A percentile compares a stretch with the other conserved stretches of the same genome.
Conservation (phyloP, 1,140 invertebrate genomes). For the Scaptomyza graminum region DNA sequence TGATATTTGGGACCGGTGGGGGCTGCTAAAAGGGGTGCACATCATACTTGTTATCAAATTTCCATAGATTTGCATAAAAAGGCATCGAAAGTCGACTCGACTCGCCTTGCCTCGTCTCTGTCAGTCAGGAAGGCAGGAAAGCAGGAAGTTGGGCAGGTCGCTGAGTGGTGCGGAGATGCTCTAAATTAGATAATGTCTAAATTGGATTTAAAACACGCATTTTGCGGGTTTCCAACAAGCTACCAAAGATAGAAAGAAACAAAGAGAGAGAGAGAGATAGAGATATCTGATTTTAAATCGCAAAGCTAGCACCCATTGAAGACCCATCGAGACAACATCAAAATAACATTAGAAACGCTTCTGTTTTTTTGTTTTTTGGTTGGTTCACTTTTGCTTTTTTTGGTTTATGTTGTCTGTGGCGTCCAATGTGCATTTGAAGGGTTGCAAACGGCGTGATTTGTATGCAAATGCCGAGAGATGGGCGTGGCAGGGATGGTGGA, state of each 20-base stretch:
- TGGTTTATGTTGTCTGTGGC: conserved; percentile 15
- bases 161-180: conserved; percentile 62
- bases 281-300: background rate
- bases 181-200: conserved; percentile 84
- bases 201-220: conserved; percentile 84
- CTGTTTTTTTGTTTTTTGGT: conserved; percentile 27
- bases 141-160: conserved; percentile 18
- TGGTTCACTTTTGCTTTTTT: conserved; percentile 28
- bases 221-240: conserved; percentile 78
- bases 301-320: conserved; percentile 46
- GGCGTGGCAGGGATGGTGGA: background rate
- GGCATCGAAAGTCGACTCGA: conserved; percentile 36
- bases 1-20: background rate
- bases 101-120: conserved; percentile 15
- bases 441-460: conserved; percentile 70
- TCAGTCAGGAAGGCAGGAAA: conserved; percentile 3
- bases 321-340: conserved; percentile 79
- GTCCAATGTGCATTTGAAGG: conserved; percentile 65
- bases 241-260: background rate
- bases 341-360: conserved; percentile 72
- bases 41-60: conserved; percentile 68
- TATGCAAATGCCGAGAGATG: conserved; percentile 62
- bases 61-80: conserved; percentile 80
- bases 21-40: conserved; percentile 56
- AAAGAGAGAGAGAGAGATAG: background rate